These are phyloP conservation scores for Engraulis encrasicolus DNA, from an alignment of 2,113 vertebrate species.

Conservation along the genomic window DNA sequence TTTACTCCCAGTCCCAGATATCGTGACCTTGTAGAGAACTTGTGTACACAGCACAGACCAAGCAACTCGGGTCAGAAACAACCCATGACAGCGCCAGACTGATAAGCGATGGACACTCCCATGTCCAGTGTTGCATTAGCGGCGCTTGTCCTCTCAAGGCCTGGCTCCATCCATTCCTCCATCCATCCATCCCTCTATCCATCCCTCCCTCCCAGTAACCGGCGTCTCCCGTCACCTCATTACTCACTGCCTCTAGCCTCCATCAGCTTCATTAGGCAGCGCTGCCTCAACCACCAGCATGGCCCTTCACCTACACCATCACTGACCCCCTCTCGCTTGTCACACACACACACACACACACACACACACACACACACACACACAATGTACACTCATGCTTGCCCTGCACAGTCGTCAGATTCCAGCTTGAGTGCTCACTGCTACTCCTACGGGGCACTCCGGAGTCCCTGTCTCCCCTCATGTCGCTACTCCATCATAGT, in stretches of 20 bases:
- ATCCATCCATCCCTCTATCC: too few relatives aligned
- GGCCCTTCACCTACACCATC: too few relatives aligned
- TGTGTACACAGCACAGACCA: not conserved
- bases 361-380: not conserved
- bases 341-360: not conserved
- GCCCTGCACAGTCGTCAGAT: not conserved
- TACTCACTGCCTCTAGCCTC: not conserved
- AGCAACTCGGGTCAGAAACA: not conserved
- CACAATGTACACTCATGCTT: too few relatives aligned
- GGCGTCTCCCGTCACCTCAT: not conserved
- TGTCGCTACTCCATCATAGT: not conserved
- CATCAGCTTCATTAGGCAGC: not conserved
- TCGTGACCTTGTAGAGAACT: not conserved
- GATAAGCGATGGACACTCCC: not conserved
- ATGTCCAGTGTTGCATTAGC: too few relatives aligned
- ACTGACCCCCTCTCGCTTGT: not conserved
- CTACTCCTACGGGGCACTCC: too few relatives aligned
- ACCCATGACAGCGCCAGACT: not conserved
- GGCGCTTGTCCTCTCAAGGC: not conserved
- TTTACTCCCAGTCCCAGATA: not conserved
- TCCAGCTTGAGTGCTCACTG: not conserved
- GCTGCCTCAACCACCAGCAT: too few relatives aligned
- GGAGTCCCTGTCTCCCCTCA: too few relatives aligned
- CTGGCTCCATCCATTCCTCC: too few relatives aligned
- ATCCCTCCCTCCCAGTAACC: too few relatives aligned